These are phyloP conservation scores for Camponotus pennsylvanicus DNA, from an alignment of 1,140 invertebrate species.

Conservation along the genomic window DNA sequence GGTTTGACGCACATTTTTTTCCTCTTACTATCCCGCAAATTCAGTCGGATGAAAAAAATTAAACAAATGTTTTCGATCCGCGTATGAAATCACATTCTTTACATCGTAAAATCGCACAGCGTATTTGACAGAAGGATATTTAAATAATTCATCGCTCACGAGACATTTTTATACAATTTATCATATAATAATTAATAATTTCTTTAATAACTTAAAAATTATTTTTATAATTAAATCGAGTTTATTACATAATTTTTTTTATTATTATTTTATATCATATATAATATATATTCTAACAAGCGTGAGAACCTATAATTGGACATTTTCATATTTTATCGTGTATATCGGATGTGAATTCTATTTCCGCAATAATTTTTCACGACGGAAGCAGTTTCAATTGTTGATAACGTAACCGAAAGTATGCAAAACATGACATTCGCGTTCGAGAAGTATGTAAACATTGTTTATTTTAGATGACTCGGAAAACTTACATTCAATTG, in stretches of 20 bases:
- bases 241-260: not conserved
- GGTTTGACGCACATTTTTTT: slow-evolving; percentile 79
- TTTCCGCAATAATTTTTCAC: not conserved
- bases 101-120: not conserved
- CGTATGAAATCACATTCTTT: not conserved
- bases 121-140: not conserved
- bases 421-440: not conserved
- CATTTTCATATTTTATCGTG: not conserved
- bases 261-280: not conserved
- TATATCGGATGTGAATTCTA: not conserved
- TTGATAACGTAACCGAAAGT: not conserved
- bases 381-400: not conserved
- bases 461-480: not conserved
- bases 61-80: slow-evolving; percentile 26
- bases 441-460: not conserved
- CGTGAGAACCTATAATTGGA: not conserved
- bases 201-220: not conserved
- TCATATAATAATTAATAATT: not conserved
- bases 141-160: not conserved
- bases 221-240: not conserved
- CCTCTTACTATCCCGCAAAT: slow-evolving; percentile 37
- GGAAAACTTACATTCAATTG: not conserved
- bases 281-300: not conserved
- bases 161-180: not conserved
- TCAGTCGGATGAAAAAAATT: slow-evolving; percentile 23